Evolutionary conservation across 2,797 vertebrate species (phyloP).

Genomic region (Cyprinella venusta): DNA sequence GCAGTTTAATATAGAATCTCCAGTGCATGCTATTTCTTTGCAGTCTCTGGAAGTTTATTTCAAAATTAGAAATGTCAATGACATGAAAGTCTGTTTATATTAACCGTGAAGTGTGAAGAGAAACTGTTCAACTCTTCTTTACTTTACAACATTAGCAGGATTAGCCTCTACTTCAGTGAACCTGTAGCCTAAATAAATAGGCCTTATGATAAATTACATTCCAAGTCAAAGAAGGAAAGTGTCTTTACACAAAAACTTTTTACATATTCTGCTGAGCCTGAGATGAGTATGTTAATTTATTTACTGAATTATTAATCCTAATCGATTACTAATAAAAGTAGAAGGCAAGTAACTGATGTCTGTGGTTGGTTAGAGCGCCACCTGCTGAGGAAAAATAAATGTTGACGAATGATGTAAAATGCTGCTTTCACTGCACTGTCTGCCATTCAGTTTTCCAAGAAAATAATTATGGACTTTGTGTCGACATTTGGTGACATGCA

Average conservation of each 20-base stretch:
- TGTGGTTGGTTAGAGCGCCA: not conserved
- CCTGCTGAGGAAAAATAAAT: not conserved
- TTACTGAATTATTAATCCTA: not conserved
- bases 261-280: not conserved
- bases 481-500: no score
- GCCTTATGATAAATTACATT: not conserved
- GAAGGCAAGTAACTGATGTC: no score
- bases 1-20: not conserved
- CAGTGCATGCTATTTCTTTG: not conserved
- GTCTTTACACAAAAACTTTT: not conserved
- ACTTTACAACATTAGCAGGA: not conserved
- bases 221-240: not conserved
- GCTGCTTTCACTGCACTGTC: not conserved
- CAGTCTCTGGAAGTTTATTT: not conserved
- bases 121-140: not conserved
- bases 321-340: not conserved
- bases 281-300: not conserved
- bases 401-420: not conserved
- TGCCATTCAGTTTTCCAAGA: not conserved
- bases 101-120: not conserved
- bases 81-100: not conserved
- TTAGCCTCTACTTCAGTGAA: not conserved
- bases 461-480: not conserved
- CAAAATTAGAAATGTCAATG: not conserved
- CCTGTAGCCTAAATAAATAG: not conserved